phyloP scores from a whole-genome alignment of 2,888 invertebrate species.

The Synanthedon vespiformis region DNA sequence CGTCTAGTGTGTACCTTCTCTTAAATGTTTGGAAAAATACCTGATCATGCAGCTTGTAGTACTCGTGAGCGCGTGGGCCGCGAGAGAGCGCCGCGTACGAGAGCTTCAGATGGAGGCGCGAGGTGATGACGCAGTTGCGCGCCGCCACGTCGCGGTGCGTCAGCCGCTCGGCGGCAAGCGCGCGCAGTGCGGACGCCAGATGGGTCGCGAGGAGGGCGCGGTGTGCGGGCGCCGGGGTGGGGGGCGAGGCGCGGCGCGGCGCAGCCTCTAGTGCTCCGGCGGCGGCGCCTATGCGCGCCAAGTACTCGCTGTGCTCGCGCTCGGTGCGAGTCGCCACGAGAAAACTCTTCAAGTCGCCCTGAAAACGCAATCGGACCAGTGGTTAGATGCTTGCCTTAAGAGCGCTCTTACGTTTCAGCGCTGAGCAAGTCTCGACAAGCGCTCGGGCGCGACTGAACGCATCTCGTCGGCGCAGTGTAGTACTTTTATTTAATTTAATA shows the following conservation, averaged over 20 bases:
- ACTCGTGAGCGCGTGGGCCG: constrained; percentile 91
- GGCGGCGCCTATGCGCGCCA: constrained; percentile 10
- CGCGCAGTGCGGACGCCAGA: constrained; percentile 43
- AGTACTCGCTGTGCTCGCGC: constrained; percentile 37
- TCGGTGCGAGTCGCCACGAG: constrained; percentile 75
- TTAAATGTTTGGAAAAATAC: too few species aligned
- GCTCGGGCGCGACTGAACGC: too few species aligned
- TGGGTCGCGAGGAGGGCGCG: constrained; percentile 78
- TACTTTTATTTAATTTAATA: too few species aligned
- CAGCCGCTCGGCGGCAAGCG: constrained; percentile 61
- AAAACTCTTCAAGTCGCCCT: constrained; percentile 95
- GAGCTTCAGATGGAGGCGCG: constrained; percentile 85
- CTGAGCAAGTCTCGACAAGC: too few species aligned
- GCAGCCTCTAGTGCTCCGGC: constrained; percentile 72
- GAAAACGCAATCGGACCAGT: constrained; percentile 5
- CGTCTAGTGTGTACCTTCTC: too few species aligned
- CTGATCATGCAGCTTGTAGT: constrained; percentile 86
- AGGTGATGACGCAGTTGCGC: constrained; percentile 89
- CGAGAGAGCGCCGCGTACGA: constrained; percentile 82
- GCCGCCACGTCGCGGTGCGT: constrained; percentile 94
- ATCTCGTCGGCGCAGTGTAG: too few species aligned
- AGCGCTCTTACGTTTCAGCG: too few species aligned
- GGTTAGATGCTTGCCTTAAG: too few species aligned
- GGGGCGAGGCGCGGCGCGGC: constrained; percentile 65
- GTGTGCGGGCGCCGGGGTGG: constrained; percentile 55